phyloP scores from a whole-genome alignment of 2,797 vertebrate genomes.

The Geotrypetes seraphini region DNA sequence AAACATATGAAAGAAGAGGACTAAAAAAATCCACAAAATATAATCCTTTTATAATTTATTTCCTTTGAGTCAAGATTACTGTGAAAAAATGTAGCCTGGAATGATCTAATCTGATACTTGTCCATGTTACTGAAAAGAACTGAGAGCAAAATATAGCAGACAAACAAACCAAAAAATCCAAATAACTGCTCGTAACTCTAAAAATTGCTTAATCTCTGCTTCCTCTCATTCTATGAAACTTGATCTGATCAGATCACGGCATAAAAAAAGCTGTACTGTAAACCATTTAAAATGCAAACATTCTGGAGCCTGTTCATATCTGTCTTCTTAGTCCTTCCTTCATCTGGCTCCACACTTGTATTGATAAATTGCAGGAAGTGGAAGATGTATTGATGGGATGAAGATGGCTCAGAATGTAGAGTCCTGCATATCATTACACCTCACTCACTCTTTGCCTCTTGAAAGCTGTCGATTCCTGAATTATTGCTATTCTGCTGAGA shows the following conservation, averaged over 20 bases:
- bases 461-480: slow-evolving; percentile 71
- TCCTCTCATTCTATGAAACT: too few relatives aligned
- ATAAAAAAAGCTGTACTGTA: slow-evolving; percentile 56
- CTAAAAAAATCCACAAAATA: too few relatives aligned
- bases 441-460: slow-evolving; percentile 52
- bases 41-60: too few relatives aligned
- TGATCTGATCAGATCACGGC: slow-evolving; percentile 49
- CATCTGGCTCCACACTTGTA: slow-evolving; percentile 57
- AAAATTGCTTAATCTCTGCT: too few relatives aligned
- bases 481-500: slow-evolving; percentile 73
- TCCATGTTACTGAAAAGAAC: too few relatives aligned
- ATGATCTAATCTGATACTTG: too few relatives aligned
- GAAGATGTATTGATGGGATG: slow-evolving; percentile 59
- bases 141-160: too few relatives aligned
- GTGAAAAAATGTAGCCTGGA: too few relatives aligned
- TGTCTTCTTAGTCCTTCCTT: slow-evolving; percentile 62
- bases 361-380: slow-evolving; percentile 64
- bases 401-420: slow-evolving; percentile 57
- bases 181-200: too few relatives aligned
- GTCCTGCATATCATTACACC: slow-evolving; percentile 70
- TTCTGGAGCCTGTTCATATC: slow-evolving; percentile 58
- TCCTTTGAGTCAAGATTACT: too few relatives aligned
- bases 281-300: slow-evolving; percentile 63
- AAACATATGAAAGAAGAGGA: too few relatives aligned
- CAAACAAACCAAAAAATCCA: too few relatives aligned